Percentiles rank a stretch among this genome's conserved stretches.
phyloP scores from a whole-genome alignment of 2,113 vertebrate species.

The Silurus glanis region DNA sequence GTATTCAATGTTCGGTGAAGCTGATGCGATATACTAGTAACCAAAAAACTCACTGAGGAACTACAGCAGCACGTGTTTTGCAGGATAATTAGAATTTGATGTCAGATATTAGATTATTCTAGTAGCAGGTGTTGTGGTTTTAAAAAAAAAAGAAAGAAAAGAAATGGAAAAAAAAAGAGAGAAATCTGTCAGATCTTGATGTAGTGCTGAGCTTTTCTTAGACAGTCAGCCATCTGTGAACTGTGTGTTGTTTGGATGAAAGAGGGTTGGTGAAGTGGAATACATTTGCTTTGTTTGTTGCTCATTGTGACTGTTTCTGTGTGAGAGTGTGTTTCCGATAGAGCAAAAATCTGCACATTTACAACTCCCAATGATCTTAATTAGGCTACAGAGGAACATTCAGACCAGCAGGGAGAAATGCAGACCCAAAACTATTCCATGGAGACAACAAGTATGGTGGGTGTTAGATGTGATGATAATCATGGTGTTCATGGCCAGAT shows the following conservation, averaged over 20 bases:
- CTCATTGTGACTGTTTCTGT: slow-evolving; percentile 15
- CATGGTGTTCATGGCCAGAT: not conserved
- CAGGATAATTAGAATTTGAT: slow-evolving; percentile 29
- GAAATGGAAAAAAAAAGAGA: not conserved
- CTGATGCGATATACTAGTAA: not conserved
- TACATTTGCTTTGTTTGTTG: slow-evolving; percentile 6
- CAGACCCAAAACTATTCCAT: not conserved
- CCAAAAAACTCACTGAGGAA: not conserved
- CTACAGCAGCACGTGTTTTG: not conserved
- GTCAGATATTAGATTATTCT: slow-evolving; percentile 20
- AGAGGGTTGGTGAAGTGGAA: slow-evolving; percentile 19
- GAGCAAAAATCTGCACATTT: not conserved
- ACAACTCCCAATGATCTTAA: slow-evolving; percentile 15
- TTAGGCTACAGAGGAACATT: slow-evolving; percentile 36
- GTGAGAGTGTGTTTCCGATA: slow-evolving; percentile 22
- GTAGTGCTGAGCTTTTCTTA: slow-evolving; percentile 28
- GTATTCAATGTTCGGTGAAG: not conserved
- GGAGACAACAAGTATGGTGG: not conserved
- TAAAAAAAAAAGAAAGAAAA: not conserved
- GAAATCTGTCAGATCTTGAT: slow-evolving; percentile 32
- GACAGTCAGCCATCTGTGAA: slow-evolving; percentile 46
- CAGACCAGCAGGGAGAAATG: not conserved
- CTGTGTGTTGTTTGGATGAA: slow-evolving; percentile 30
- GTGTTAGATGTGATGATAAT: not conserved
- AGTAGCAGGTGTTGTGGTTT: slow-evolving; percentile 17